Conservation (phyloP, 2,113 vertebrate genomes). For the Symphodus melops region DNA sequence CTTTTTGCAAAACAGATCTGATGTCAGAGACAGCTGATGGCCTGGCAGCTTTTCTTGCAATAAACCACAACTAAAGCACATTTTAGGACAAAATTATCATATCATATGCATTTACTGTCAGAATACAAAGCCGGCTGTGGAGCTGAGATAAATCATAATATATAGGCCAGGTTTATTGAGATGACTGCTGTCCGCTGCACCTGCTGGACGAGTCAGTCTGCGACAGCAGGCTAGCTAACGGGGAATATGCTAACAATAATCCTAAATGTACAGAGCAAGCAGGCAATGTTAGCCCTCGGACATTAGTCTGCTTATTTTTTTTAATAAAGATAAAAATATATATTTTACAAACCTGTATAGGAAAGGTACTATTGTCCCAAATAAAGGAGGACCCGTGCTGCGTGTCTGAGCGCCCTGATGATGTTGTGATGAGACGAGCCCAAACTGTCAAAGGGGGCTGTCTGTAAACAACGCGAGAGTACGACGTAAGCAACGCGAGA, state of each 20-base stretch:
- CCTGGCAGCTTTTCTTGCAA: not conserved
- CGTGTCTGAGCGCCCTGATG: slow-evolving; percentile 49
- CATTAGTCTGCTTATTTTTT: rapidly evolving
- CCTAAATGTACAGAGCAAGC: slow-evolving; percentile 3
- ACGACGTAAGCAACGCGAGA: slow-evolving; percentile 58
- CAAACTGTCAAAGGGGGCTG: slow-evolving; percentile 47
- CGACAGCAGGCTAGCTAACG: slow-evolving; percentile 47
- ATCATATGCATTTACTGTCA: not conserved
- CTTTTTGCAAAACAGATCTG: not conserved
- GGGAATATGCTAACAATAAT: slow-evolving; percentile 32
- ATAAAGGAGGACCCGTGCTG: slow-evolving; percentile 18
- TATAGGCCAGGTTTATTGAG: not conserved
- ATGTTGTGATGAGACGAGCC: slow-evolving; percentile 74
- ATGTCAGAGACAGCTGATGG: slow-evolving; percentile 25
- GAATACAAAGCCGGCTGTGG: not conserved
- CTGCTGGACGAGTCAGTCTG: slow-evolving; percentile 68
- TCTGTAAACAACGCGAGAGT: slow-evolving; percentile 60
- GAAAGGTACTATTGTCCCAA: slow-evolving; percentile 48
- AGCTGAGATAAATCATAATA: not conserved
- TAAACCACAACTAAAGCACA: not conserved
- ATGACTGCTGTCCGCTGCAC: slow-evolving; percentile 55
- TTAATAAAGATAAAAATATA: not conserved
- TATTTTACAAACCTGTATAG: slow-evolving; percentile 67
- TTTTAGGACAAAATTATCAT: not conserved
- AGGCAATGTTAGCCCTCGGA: not conserved